Base-by-base conservation (phyloP, 2,888 invertebrate genomes). In the Nomada goodeniana region DNA sequence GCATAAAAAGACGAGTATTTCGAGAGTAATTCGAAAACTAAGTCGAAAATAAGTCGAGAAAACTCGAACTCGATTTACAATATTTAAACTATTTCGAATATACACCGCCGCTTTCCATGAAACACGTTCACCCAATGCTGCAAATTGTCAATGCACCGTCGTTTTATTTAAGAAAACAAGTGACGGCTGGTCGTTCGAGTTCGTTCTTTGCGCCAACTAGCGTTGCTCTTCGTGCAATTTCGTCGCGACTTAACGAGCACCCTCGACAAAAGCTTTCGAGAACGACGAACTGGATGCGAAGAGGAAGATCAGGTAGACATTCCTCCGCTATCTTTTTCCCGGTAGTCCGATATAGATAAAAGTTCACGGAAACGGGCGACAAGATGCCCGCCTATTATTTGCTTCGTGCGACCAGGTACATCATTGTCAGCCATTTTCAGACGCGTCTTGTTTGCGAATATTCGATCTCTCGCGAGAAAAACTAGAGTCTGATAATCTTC, bases 271-370 rank as follows among this genome's bases (percentile, higher is more conserved):
- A 65, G 53, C 36, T 76, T 68, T 68, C 53, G 29, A 50, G 36
- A 44, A 26, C 29, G 18, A 52, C 42, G 70, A 72, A 64, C 11
- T 68, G 69, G 79, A 81, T 23, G 76, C 68, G 60, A 83, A 15
- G 47, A 47, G 7, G 47, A 47, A 72, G 80, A 83, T 86, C 82
- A 26, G 68, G 86, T 71, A 60, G 83, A 83, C 89, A 88, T 89
- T 88, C 83, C 82, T 74, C 18, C 3, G 70, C 68, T 87, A 88
- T 88, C 89, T 88, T 80, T 36, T 88, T 89, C 85, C 75, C 69
- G 77, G 82, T 89, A 88, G 73, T 23, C 81, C 55, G 85, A 83
- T 82, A 85, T 47, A 88, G 87, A 88, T 88, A 88, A 85, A 88
- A 75, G 55, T 86, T 84, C 77, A 78, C 64, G 81, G 89, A 86